These are phyloP conservation scores for Metallyticus violacea DNA, from an alignment of 2,888 invertebrate genomes.

Conservation along the genomic window DNA sequence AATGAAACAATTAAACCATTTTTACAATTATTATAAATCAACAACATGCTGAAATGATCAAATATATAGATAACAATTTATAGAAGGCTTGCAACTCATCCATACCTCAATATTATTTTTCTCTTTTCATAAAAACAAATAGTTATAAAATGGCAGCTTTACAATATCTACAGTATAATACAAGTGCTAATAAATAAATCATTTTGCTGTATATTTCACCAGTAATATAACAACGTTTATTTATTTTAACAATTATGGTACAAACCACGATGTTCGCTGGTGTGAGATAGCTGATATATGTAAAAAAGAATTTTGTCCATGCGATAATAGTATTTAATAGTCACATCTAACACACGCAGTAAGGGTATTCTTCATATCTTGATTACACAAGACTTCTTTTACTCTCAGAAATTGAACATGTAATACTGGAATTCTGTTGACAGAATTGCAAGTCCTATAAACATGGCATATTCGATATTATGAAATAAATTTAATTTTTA, in stretches of 20 bases:
- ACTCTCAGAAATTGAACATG: background rate
- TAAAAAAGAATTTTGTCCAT: background rate
- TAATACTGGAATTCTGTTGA: background rate
- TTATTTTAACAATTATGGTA: background rate
- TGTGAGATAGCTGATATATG: background rate
- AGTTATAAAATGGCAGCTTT: background rate
- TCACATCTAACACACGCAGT: background rate
- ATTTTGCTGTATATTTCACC: background rate
- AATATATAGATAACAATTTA: background rate
- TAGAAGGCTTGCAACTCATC: background rate
- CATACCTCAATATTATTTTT: background rate
- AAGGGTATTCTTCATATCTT: background rate
- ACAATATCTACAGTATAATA: background rate
- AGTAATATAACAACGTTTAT: background rate
- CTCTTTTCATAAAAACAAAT: background rate
- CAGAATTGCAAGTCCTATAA: background rate
- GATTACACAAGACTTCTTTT: background rate
- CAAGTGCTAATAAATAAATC: background rate
- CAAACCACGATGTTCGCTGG: background rate
- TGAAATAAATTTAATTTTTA: background rate
- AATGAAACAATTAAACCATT: no score
- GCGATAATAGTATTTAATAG: background rate
- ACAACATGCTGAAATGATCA: background rate
- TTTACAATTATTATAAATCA: background rate
- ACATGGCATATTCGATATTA: background rate